These are phyloP conservation scores for Luperina testacea DNA, from an alignment of 2,888 invertebrate species.

Conservation along the genomic window DNA sequence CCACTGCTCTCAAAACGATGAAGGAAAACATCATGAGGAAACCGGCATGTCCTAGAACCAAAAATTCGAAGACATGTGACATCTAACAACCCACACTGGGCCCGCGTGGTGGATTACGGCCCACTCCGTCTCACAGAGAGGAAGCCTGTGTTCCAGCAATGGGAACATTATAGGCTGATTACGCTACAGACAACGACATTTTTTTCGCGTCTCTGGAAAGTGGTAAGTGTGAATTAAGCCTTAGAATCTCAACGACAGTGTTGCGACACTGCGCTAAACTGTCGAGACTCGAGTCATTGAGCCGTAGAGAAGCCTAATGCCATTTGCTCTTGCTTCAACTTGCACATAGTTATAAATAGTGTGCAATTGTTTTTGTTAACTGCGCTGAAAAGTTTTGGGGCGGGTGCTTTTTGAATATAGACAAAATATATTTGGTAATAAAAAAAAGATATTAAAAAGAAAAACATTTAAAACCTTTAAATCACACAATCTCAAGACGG, in stretches of 20 bases:
- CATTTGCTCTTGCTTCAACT: conserved; percentile 78
- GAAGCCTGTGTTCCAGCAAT: too few relatives aligned
- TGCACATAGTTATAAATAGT: conserved; percentile 70
- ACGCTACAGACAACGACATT: neutral
- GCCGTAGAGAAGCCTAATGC: conserved; percentile 78
- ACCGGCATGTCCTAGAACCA: too few relatives aligned
- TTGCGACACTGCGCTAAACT: conserved; percentile 63
- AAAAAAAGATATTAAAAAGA: too few relatives aligned
- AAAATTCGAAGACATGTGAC: too few relatives aligned
- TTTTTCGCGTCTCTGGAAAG: neutral
- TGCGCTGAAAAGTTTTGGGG: conserved; percentile 14
- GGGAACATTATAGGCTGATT: too few relatives aligned
- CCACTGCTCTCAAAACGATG: too few relatives aligned
- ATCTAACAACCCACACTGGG: too few relatives aligned
- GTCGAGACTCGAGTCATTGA: conserved; percentile 76
- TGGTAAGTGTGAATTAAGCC: conserved; percentile 23
- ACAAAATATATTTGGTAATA: neutral
- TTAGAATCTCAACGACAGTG: conserved; percentile 48
- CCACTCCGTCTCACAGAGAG: too few relatives aligned
- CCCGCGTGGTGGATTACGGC: too few relatives aligned
- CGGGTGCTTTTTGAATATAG: neutral
- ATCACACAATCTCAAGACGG: too few relatives aligned
- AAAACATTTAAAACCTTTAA: neutral
- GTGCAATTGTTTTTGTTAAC: conserved; percentile 59
- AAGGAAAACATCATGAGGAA: too few relatives aligned